Conservation (phyloP, 2,113 vertebrate genomes). For the Mohoua ochrocephala region DNA sequence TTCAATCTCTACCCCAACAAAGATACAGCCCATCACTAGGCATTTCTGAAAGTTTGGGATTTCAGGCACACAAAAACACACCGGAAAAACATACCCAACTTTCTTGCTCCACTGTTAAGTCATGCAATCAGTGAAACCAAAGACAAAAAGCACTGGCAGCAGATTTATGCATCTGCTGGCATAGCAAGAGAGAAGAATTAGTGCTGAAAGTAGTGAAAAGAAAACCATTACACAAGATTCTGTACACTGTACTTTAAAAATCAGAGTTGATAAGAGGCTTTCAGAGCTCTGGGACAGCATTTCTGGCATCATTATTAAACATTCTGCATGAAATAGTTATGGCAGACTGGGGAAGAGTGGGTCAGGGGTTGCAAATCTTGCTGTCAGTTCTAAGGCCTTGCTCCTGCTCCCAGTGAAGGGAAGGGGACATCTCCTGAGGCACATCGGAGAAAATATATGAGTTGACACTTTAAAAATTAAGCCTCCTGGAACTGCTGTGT, state of each 20-base stretch:
- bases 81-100: neutral
- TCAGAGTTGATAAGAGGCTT: constrained; percentile 33
- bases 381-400: neutral
- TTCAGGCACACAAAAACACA: neutral
- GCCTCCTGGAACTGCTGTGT: constrained; percentile 45
- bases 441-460: neutral
- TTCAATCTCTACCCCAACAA: neutral
- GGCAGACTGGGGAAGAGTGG: neutral
- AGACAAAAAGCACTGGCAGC: neutral
- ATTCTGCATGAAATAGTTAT: neutral
- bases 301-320: constrained; percentile 25
- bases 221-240: constrained; percentile 18
- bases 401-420: neutral
- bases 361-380: constrained; percentile 14
- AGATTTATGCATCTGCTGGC: neutral
- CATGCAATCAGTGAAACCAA: neutral
- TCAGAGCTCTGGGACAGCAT: neutral
- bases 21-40: neutral
- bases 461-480: constrained; percentile 57
- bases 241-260: neutral
- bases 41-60: neutral
- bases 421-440: constrained; percentile 7
- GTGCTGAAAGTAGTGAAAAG: neutral
- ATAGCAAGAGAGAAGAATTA: constrained; percentile 21
- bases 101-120: neutral